Evolutionary conservation across 2,113 vertebrate species (phyloP).

Genomic region (Tupaia tana): DNA sequence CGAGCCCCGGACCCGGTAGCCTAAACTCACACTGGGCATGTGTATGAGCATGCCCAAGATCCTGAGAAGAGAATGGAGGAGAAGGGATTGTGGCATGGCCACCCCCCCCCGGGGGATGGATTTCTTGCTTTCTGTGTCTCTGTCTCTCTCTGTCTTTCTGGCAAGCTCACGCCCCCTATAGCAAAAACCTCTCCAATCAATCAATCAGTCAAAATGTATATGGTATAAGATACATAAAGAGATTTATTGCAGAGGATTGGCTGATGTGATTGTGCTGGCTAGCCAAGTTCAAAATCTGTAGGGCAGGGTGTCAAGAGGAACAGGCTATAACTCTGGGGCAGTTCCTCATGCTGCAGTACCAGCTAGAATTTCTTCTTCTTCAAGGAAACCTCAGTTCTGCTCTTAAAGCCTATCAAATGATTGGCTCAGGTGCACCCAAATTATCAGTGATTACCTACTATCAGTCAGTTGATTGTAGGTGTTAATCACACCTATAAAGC

Average conservation of each 20-base stretch:
- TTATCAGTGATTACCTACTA: background rate
- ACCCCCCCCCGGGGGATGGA: too few relatives aligned
- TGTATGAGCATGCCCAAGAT: too few relatives aligned
- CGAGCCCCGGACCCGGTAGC: too few relatives aligned
- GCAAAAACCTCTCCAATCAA: too few relatives aligned
- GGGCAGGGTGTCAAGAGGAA: background rate
- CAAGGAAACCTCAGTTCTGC: background rate
- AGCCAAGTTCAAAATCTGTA: background rate
- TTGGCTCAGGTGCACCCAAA: background rate
- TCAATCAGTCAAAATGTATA: background rate
- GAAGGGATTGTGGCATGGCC: too few relatives aligned
- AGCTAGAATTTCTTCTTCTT: background rate
- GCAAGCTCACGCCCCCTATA: too few relatives aligned
- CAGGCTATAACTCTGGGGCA: background rate
- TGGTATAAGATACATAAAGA: background rate
- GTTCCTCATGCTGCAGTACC: background rate
- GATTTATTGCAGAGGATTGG: background rate
- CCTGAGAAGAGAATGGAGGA: too few relatives aligned
- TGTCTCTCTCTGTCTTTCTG: too few relatives aligned
- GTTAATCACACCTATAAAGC: background rate
- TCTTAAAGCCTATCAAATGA: background rate
- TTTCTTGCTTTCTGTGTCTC: too few relatives aligned
- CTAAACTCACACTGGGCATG: too few relatives aligned
- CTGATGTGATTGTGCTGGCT: background rate
- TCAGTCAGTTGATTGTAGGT: background rate